Conservation (phyloP, 92 coral and sea anemone genomes). For the Paramuricea clavata region DNA sequence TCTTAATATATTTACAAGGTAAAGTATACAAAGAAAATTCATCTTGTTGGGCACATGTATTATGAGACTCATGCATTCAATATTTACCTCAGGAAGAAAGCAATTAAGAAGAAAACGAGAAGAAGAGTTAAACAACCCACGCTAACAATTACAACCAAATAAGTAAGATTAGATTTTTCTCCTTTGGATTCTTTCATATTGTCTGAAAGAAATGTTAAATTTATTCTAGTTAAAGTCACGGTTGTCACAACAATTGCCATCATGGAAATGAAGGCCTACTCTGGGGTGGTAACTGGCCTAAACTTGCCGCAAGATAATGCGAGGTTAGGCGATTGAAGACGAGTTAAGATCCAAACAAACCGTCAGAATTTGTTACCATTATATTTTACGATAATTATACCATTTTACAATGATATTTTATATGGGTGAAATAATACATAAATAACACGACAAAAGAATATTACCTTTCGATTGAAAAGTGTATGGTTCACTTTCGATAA, state of each 20-base stretch:
- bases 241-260: too few species aligned
- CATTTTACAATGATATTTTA: too few species aligned
- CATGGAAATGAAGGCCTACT: too few species aligned
- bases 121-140: constrained; percentile 1
- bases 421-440: background rate
- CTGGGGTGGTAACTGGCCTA: too few species aligned
- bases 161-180: background rate
- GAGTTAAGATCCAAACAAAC: too few species aligned
- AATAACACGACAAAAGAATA: background rate
- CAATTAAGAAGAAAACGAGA: background rate
- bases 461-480: background rate
- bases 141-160: background rate
- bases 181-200: background rate
- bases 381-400: too few species aligned
- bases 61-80: background rate
- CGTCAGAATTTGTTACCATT: too few species aligned
- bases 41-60: too few species aligned
- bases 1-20: background rate
- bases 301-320: too few species aligned
- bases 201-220: background rate
- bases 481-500: background rate
- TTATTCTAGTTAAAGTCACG: too few species aligned
- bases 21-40: too few species aligned
- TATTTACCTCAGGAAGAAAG: constrained; percentile 6
- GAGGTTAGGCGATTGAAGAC: too few species aligned